Evolutionary conservation across 1,140 invertebrate species (phyloP), one percentile per base, ranked within the genome.

Genomic region (Aphelenchoides avenae): DNA sequence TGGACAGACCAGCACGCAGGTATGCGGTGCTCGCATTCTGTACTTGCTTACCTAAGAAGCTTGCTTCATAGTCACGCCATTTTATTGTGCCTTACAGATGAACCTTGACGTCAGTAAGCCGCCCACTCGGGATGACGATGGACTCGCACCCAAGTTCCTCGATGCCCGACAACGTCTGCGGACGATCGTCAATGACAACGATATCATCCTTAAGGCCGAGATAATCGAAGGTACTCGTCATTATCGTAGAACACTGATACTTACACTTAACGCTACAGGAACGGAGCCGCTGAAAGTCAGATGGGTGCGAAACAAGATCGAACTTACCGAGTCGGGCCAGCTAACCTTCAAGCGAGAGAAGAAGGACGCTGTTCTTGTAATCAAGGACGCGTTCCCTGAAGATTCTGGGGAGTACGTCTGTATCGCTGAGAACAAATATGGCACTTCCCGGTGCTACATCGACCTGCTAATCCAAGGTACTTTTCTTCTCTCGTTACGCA

Each of bases 331-430:
- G 29, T 61, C 57, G 6, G 29, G 37, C 34, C 57, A 49, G 27
- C 70, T 73, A 57, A 54, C 42, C 15, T 70, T 69, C 43, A 26
- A 15, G 15, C 47, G 62, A 24, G 30, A 40, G 22, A 63, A 58
- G 20, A 62, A 72, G 15, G 53, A 53, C 31, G 22, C 53, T 11
- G 18, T 27, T 24, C 44, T 57, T 22, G 30, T 26, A 24, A 57
- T 57, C 13, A 37, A 26, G 82, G 87, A 89, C 61, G 86, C 87
- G 6, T 85, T 90, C 65, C 87, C 89, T 1, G 89, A 92, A 79
- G 89, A 92, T 80, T 86, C 88, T 30, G 42, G 48, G 20, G 88
- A 86, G 3, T 92, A 91, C 68, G 89, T 87, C n/a, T 91, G 89
- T 74, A 83, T 88, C 68, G 89, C 89, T 0, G 86, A 84, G 42